These are phyloP conservation scores for Aethina tumida DNA, from an alignment of 1,140 invertebrate genomes.

Conservation along the genomic window DNA sequence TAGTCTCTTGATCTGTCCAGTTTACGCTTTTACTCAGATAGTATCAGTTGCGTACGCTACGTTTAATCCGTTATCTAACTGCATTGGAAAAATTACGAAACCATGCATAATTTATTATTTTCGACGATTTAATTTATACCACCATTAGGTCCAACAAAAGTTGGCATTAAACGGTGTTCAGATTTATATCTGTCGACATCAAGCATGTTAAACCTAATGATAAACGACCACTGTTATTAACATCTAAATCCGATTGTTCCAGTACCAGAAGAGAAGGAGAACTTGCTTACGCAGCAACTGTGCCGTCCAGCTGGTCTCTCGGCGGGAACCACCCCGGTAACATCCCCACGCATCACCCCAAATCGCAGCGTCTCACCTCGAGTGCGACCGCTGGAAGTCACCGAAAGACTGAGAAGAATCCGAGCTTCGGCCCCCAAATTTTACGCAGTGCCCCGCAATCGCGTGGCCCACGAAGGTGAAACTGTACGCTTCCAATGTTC, in stretches of 20 bases:
- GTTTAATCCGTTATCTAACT: too few species aligned
- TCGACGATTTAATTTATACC: too few species aligned
- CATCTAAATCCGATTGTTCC: conserved; percentile 21
- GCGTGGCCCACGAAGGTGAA: conserved; percentile 73
- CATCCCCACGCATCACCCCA: conserved; percentile 40
- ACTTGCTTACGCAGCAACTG: conserved; percentile 54
- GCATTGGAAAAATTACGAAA: too few species aligned
- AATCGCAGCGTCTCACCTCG: conserved; percentile 54
- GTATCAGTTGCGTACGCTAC: too few species aligned
- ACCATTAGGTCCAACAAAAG: too few species aligned
- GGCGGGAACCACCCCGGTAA: conserved; percentile 55
- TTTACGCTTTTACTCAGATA: too few species aligned
- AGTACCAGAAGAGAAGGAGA: conserved; percentile 76
- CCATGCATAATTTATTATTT: too few species aligned
- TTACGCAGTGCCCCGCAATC: conserved; percentile 77
- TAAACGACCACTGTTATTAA: too few species aligned
- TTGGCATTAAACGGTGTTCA: too few species aligned
- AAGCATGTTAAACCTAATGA: too few species aligned
- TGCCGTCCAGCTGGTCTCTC: conserved; percentile 52
- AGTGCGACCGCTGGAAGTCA: conserved; percentile 3
- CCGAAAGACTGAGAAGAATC: conserved; percentile 10
- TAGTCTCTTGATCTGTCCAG: too few species aligned
- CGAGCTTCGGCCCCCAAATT: conserved; percentile 60
- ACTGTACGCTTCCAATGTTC: conserved; percentile 70
- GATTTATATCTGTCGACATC: too few species aligned